These are phyloP conservation scores for Petrolisthes manimaculis DNA, from an alignment of 2,888 invertebrate genomes.

Conservation along the genomic window DNA sequence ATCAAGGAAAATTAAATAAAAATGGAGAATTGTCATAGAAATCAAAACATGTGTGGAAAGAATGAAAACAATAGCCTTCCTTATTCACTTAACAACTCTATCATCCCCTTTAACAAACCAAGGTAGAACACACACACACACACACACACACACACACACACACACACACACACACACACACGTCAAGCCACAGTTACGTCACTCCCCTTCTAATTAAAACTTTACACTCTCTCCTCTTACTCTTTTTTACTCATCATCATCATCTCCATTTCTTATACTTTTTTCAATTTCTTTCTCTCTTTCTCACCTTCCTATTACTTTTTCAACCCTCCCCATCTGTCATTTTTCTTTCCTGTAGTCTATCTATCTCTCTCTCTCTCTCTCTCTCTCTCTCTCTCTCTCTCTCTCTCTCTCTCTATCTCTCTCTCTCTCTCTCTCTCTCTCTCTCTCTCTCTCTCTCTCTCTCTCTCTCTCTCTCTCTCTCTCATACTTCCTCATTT, in stretches of 20 bases:
- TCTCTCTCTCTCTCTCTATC: background rate
- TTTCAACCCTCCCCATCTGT: background rate
- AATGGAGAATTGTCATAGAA: background rate
- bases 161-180: too few species aligned
- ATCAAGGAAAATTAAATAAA: background rate
- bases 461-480: background rate
- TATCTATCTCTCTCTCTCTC: background rate
- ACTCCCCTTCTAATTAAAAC: too few species aligned
- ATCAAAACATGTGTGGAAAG: background rate
- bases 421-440: background rate
- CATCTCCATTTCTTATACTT: too few species aligned
- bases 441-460: background rate
- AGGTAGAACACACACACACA: too few species aligned
- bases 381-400: slow-evolving; percentile 11
- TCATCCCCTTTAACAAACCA: too few species aligned
- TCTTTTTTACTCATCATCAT: too few species aligned
- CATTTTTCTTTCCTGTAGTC: background rate
- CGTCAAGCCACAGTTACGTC: too few species aligned
- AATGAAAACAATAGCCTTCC: background rate
- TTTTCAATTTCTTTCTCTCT: too few species aligned
- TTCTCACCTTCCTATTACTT: too few species aligned
- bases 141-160: too few species aligned
- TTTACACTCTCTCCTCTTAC: too few species aligned
- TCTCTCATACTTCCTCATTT: background rate
- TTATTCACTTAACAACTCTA: too few species aligned